Conservation (phyloP, 37 sponge, comb jelly and placozoan species). For the Spongia lamella region DNA sequence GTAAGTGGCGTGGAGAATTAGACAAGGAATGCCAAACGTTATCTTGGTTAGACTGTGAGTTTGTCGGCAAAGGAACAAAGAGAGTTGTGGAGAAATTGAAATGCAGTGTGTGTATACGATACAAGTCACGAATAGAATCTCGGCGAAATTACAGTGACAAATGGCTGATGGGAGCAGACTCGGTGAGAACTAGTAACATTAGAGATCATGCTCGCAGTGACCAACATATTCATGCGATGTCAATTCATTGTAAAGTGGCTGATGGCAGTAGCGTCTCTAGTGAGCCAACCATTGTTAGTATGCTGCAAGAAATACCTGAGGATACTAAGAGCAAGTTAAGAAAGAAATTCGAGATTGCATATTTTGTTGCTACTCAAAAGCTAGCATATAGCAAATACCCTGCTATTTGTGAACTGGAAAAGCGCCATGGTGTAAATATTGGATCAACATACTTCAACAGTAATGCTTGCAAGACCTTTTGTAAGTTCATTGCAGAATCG, state of each 20-base stretch:
- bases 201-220: not conserved
- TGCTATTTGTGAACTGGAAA: conserved; percentile 27
- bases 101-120: too few relatives aligned
- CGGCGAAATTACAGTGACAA: too few relatives aligned
- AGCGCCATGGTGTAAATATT: conserved; percentile 40
- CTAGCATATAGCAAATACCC: conserved; percentile 19
- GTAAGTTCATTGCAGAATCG: conserved; percentile 42
- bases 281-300: conserved; percentile 28
- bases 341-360: conserved; percentile 23
- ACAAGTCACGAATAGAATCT: too few relatives aligned
- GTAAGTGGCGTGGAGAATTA: too few relatives aligned
- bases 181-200: not conserved
- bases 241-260: conserved; percentile 2
- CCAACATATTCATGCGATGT: conserved; percentile 34
- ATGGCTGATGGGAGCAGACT: conserved; percentile 14
- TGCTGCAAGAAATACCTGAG: conserved; percentile 19
- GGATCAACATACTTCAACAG: conserved; percentile 19
- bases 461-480: conserved; percentile 30
- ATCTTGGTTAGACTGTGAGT: too few relatives aligned
- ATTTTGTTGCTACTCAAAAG: conserved; percentile 35
- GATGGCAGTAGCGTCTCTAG: not conserved
- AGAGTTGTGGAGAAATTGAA: too few relatives aligned
- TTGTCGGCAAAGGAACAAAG: too few relatives aligned
- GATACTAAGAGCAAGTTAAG: conserved; percentile 20
- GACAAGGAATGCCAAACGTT: too few relatives aligned